Base-by-base conservation (phyloP, 1,140 invertebrate genomes). In the Drosophila sturtevanti region DNA sequence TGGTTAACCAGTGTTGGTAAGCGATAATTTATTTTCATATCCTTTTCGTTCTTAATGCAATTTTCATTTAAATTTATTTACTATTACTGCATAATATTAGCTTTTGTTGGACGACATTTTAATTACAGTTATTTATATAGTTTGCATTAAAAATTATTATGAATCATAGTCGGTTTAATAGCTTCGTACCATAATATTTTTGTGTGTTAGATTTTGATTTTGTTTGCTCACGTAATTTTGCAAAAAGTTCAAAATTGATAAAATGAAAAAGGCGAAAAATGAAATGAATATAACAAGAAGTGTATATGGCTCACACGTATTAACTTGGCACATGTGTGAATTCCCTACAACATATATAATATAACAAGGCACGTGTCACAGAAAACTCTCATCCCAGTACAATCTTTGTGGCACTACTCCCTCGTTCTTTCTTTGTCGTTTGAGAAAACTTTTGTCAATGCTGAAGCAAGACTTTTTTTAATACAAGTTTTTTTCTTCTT, bases 251-350 rank as follows among this genome's bases (percentile, higher is more conserved):
- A 48, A 87, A 86, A 87, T 86, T 87, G 84, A 86, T 87, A 86
- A 86, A 82, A 77, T 34, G 22, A 21, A 34, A 62, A 18, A 7
- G 27, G 27, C 27, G 27, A 21, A 35, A 22, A 16, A 16, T 16
- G 9, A 11, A n/a, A 14, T 34, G 10, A 59, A 56, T 10, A 12
- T 12, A 48, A 4, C 3, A 9, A 18, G 16, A 7, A 48, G 41
- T 9, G 16, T 21, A 48, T 16, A 48, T 48, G 38, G 11, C 22
- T 21, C 66, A 69, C 82, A 86, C 82, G 82, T 86, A 86, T 87
- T 87, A 82, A 74, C 71, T 82, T 72, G 68, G 76, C 82, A 86
- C 82, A 86, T 86, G 82, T 86, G 82, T 86, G 87, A 86, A 86
- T 82, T 79, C 79, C 82, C 82, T 87, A 82, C 82, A 86, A 82